Percentiles rank a stretch among this genome's conserved stretches.
These are phyloP conservation scores for Auanema freiburgensis DNA, from an alignment of 2,888 invertebrate genomes.

Conservation along the genomic window DNA sequence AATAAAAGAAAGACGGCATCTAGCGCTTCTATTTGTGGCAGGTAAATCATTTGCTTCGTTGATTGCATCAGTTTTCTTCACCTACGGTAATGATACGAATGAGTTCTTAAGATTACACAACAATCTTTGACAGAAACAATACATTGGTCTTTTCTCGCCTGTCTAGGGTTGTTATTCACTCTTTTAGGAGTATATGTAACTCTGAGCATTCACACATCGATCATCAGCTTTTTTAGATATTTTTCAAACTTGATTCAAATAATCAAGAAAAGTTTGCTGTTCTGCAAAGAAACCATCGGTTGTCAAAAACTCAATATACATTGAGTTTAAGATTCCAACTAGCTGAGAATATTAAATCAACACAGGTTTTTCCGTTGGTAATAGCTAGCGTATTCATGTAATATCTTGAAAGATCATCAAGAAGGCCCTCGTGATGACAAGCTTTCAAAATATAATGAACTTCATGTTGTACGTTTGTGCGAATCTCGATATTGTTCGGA, in stretches of 20 bases:
- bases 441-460: slow-evolving; percentile 11
- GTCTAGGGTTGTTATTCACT: not conserved
- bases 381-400: not conserved
- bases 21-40: slow-evolving; percentile 6
- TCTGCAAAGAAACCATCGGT: slow-evolving; percentile 9
- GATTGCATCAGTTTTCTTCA: slow-evolving; percentile 4
- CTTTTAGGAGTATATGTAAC: not conserved
- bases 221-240: not conserved
- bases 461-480: slow-evolving; percentile 1
- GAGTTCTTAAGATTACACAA: not conserved
- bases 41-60: slow-evolving; percentile 4
- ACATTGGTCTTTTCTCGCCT: slow-evolving; percentile 4
- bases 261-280: slow-evolving; percentile 1
- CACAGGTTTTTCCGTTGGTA: slow-evolving; percentile 6
- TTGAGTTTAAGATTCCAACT: slow-evolving; percentile 18
- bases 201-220: not conserved
- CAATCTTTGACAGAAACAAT: slow-evolving; percentile 15
- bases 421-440: slow-evolving; percentile 8
- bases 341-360: slow-evolving; percentile 16
- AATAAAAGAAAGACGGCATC: slow-evolving; percentile 1
- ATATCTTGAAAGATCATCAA: slow-evolving; percentile 4
- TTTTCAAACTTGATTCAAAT: slow-evolving; percentile 1
- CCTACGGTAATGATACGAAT: slow-evolving; percentile 8
- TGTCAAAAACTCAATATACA: slow-evolving; percentile 5
- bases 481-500: slow-evolving; percentile 1